A percentile compares a stretch with the other conserved stretches of the same genome.
phyloP scores from a whole-genome alignment of 2,797 vertebrate species.

The Coregonus suidteri region DNA sequence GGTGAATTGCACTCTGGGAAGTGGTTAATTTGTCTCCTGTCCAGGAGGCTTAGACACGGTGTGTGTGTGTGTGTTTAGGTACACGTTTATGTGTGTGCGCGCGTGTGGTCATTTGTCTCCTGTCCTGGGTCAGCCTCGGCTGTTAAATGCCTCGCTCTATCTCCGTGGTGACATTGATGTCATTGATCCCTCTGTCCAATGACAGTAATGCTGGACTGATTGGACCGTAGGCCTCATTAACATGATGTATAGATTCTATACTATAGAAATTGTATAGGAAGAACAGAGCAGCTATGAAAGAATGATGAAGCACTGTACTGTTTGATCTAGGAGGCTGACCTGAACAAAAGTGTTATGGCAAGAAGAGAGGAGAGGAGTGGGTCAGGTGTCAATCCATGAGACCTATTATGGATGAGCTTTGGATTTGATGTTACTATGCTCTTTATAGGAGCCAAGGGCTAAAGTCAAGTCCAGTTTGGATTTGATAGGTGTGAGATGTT shows the following conservation, averaged over 20 bases:
- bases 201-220: constrained; percentile 58
- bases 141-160: constrained; percentile 66
- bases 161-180: constrained; percentile 57
- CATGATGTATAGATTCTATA: constrained; percentile 4
- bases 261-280: background rate
- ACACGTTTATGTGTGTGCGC: constrained; percentile 23
- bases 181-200: constrained; percentile 59
- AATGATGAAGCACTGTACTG: constrained; percentile 9
- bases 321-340: background rate
- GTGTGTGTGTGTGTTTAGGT: constrained; percentile 22
- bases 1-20: constrained; percentile 67
- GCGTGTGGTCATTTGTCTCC: constrained; percentile 59
- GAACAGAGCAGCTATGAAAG: background rate
- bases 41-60: constrained; percentile 13
- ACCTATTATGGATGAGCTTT: background rate
- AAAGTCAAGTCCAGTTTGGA: background rate
- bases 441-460: background rate
- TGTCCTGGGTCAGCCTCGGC: constrained; percentile 41
- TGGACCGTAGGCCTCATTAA: constrained; percentile 45
- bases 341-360: constrained; percentile 2
- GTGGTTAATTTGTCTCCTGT: constrained; percentile 74
- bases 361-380: background rate
- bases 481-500: constrained; percentile 14
- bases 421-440: background rate
- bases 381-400: background rate